Base-by-base conservation (phyloP, 2,113 vertebrate species). In the Sylvilagus bachmani region DNA sequence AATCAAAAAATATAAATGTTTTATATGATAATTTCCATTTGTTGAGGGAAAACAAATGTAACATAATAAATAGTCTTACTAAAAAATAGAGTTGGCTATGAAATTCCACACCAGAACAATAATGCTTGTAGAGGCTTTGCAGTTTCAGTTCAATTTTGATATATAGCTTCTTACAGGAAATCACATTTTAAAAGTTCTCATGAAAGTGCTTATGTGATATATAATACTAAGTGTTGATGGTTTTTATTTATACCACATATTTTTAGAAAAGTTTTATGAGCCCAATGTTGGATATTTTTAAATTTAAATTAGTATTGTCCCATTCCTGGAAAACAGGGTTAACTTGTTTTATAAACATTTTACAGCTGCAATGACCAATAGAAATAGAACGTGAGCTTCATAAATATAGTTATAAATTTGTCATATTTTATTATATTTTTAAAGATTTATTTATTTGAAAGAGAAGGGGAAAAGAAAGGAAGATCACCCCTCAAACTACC, bases 61-160 rank as follows among this genome's bases (percentile, higher is more conserved):
- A 77, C 33, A 77, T 24, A 95, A 53, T 61, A 53, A 58, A 82
- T 16, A 86, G 27, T 75, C 51, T 74, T 74, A 3, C 79, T 80
- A 90, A 66, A 90, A 62, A 84, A 79, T 33, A 51, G 64, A 81
- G 1, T 3, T 58, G 4, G 22, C 67, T 51, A 19, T 53, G 21
- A 75, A 89, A 53, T 84, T 69, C 51, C 75, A 17, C 1, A 75
- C 31, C 8, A 88, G 19, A 14, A 88, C 7, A 38, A 49, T 61
- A 69, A 58, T 58, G 17, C 55, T 9, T 25, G 17, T 70, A 61
- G 75, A 82, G 38, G 1, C 12, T 29, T 94, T 95, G 69, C 58
- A 71, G 12, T 21, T 86, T 86, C 89, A 94, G 55, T 81, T 90
- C 33, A 91, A 78, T 82, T 62, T 58, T 70, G 64, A 87, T 83